Percentiles rank a stretch among this genome's conserved stretches.
Evolutionary conservation across 2,888 invertebrate species (phyloP).

Genomic region (Trachelus tabidus): DNA sequence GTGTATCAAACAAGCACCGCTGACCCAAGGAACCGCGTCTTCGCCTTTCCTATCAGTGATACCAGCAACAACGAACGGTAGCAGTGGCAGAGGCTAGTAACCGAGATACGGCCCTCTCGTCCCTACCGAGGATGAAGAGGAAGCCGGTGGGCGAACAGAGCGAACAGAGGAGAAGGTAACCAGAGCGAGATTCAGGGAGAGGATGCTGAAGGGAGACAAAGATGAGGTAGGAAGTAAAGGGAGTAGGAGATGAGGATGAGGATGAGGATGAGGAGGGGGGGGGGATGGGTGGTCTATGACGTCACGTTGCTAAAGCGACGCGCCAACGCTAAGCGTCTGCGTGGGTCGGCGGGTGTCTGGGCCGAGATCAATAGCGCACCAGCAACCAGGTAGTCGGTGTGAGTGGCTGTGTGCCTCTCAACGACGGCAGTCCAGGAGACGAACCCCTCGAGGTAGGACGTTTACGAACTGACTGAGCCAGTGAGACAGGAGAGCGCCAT

Average conservation of each 20-base stretch:
- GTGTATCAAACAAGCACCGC: too few relatives aligned
- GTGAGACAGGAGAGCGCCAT: constrained; percentile 56
- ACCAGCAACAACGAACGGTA: too few relatives aligned
- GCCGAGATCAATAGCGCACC: constrained; percentile 65
- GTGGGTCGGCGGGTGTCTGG: constrained; percentile 61
- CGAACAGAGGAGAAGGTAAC: too few relatives aligned
- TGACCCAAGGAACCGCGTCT: too few relatives aligned
- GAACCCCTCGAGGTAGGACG: constrained; percentile 60
- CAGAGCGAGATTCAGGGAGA: too few relatives aligned
- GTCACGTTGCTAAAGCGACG: constrained; percentile 67
- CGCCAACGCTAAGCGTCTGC: constrained; percentile 63
- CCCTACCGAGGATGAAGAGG: too few relatives aligned
- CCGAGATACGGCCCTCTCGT: too few relatives aligned
- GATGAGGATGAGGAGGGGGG: constrained; percentile 2
- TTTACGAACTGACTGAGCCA: constrained; percentile 41
- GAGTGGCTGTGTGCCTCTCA: constrained; percentile 55
- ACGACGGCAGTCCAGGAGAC: constrained; percentile 63
- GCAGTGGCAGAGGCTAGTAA: too few relatives aligned
- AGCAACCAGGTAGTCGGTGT: constrained; percentile 61
- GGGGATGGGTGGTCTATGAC: constrained; percentile 54
- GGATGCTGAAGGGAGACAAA: background rate
- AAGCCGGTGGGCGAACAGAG: too few relatives aligned
- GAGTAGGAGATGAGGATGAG: constrained; percentile 2
- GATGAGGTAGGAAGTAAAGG: background rate
- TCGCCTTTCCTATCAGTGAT: too few relatives aligned